Percentiles rank a stretch among this genome's conserved stretches.
These are phyloP conservation scores for Anorthoa munda DNA, from an alignment of 2,888 invertebrate species.

Conservation along the genomic window DNA sequence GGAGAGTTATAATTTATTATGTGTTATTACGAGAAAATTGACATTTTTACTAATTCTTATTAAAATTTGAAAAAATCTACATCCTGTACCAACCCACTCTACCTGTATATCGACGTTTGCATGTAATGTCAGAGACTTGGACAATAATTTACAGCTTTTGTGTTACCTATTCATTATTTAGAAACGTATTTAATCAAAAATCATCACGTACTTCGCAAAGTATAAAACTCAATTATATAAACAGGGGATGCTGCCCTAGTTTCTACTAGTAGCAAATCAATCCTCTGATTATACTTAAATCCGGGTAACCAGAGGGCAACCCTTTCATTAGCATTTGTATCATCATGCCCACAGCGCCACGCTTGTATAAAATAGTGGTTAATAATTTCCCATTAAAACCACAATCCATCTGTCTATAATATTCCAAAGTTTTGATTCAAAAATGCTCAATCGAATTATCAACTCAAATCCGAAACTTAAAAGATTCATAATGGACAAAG, in stretches of 20 bases:
- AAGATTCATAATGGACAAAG: conserved; percentile 67
- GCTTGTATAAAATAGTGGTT: conserved; percentile 7
- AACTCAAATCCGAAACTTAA: conserved; percentile 57
- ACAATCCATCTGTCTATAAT: conserved; percentile 52
- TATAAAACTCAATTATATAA: conserved; percentile 11
- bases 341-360: not conserved
- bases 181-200: not conserved
- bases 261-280: not conserved
- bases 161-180: not conserved
- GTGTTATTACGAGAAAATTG: no score
- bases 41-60: no score
- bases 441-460: conserved; percentile 60
- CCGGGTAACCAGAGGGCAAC: conserved; percentile 17
- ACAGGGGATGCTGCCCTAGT: not conserved
- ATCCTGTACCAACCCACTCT: no score
- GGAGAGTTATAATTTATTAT: no score
- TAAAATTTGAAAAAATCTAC: no score
- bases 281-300: conserved; percentile 7
- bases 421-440: conserved; percentile 51
- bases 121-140: not conserved
- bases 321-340: conserved; percentile 27
- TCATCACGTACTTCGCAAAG: not conserved
- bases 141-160: conserved; percentile 1
- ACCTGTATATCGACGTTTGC: no score
- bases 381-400: conserved; percentile 34